Conservation (phyloP, 1,140 invertebrate species). For the Hycleus cichorii region DNA sequence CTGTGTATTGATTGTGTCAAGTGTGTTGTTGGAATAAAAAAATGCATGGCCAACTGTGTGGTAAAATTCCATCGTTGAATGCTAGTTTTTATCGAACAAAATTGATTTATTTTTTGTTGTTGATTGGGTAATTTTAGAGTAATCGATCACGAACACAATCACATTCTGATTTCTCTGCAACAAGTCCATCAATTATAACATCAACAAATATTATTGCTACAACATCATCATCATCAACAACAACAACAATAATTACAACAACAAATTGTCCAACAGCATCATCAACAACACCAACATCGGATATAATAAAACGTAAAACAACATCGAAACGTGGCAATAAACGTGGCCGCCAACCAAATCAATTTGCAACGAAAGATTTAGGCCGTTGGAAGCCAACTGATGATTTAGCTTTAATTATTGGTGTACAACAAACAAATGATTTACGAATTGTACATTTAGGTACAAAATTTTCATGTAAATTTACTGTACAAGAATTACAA, state of each 20-base stretch:
- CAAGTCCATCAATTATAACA: slow-evolving; percentile 19
- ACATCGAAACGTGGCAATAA: slow-evolving; percentile 36
- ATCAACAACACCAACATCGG: slow-evolving; percentile 2
- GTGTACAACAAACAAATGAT: slow-evolving; percentile 90
- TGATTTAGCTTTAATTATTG: slow-evolving; percentile 88
- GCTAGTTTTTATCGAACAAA: neutral
- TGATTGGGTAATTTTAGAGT: slow-evolving; percentile 30
- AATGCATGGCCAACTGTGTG: no score
- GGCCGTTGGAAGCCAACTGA: slow-evolving; percentile 96
- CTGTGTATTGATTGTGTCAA: no score
- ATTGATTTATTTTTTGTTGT: slow-evolving; percentile 19
- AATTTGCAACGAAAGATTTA: slow-evolving; percentile 71
- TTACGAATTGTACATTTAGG: slow-evolving; percentile 80
- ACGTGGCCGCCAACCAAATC: slow-evolving; percentile 54
- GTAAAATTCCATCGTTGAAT: no score
- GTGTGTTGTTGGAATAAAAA: no score
- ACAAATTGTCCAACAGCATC: neutral
- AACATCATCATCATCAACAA: slow-evolving; percentile 28
- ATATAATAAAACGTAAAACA: slow-evolving; percentile 28
- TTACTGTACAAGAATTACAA: slow-evolving; percentile 88
- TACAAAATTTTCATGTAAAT: slow-evolving; percentile 93
- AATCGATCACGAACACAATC: slow-evolving; percentile 40
- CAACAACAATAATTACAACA: neutral
- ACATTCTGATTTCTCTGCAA: slow-evolving; percentile 36
- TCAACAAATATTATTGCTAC: slow-evolving; percentile 13